Percentiles rank a stretch among this genome's conserved stretches.
These are phyloP conservation scores for Incurvaria masculella DNA, from an alignment of 2,888 invertebrate genomes.

Conservation along the genomic window DNA sequence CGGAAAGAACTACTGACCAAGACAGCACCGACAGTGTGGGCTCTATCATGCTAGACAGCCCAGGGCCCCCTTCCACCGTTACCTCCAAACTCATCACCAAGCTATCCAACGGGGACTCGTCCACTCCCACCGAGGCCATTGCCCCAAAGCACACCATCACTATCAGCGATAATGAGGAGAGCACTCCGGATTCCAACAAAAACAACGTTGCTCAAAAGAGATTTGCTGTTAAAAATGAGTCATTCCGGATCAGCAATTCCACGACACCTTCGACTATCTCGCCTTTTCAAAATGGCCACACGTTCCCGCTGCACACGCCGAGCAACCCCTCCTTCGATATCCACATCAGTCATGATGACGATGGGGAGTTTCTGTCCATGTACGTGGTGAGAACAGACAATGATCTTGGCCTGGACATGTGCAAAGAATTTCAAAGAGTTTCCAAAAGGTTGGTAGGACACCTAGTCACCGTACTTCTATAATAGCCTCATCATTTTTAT, in stretches of 20 bases:
- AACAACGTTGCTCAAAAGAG: conserved; percentile 29
- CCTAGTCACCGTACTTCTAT: too few relatives aligned
- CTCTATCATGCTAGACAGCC: conserved; percentile 34
- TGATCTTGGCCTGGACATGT: conserved; percentile 47
- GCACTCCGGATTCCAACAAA: conserved; percentile 41
- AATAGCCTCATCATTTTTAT: too few relatives aligned
- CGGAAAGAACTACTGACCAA: conserved; percentile 35
- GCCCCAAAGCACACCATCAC: conserved; percentile 21
- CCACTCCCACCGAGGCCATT: conserved; percentile 37
- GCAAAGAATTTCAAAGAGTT: conserved; percentile 45
- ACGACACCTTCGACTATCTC: conserved; percentile 51
- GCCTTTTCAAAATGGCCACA: conserved; percentile 46
- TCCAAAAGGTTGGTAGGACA: conserved; percentile 28
- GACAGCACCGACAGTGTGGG: conserved; percentile 44
- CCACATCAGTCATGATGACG: conserved; percentile 43
- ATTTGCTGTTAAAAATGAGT: conserved; percentile 32
- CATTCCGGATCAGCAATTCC: conserved; percentile 37
- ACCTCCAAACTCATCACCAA: conserved; percentile 44
- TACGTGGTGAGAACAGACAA: conserved; percentile 45
- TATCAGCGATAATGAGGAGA: conserved; percentile 22
- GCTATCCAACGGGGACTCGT: conserved; percentile 47
- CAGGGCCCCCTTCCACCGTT: conserved; percentile 31
- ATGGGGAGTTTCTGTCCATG: conserved; percentile 44
- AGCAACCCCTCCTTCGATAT: conserved; percentile 45
- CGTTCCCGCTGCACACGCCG: conserved; percentile 36